Conservation (phyloP, 1,140 invertebrate genomes). For the Eriocheir sinensis region DNA sequence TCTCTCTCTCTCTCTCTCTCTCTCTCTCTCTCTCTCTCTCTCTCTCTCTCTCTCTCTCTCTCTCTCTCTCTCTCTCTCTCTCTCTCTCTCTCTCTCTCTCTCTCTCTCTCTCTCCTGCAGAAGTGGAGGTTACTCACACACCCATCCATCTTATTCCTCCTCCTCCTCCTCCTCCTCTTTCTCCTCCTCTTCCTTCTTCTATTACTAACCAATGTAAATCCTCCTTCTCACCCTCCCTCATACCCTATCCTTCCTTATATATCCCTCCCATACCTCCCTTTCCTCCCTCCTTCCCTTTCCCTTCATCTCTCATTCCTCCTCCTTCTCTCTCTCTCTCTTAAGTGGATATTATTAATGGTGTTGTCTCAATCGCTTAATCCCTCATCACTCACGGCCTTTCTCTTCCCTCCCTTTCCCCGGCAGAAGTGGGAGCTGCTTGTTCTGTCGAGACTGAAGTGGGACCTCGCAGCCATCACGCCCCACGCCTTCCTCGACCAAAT, state of each 20-base stretch:
- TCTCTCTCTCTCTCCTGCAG: conserved; percentile 17
- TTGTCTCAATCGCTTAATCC: background rate
- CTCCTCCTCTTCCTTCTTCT: too few species aligned
- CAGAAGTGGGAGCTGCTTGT: conserved; percentile 73
- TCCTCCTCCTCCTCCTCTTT: too few species aligned
- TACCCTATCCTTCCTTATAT: background rate
- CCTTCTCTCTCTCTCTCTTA: conserved; percentile 29
- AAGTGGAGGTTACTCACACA: background rate
- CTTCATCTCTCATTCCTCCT: conserved; percentile 18
- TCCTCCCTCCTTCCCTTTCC: conserved; percentile 19
- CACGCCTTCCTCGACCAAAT: conserved; percentile 74
- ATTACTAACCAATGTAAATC: too few species aligned
- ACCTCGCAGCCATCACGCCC: conserved; percentile 70
- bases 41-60: background rate
- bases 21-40: conserved; percentile 30
- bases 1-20: conserved; percentile 34
- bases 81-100: conserved; percentile 50
- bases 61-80: conserved; percentile 41
- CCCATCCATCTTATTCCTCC: too few species aligned
- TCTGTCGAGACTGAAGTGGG: conserved; percentile 68
- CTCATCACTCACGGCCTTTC: too few species aligned
- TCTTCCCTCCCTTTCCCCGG: background rate
- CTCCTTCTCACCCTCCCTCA: too few species aligned
- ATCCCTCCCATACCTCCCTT: background rate
- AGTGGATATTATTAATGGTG: background rate